A percentile compares a stretch with the other conserved stretches of the same genome.
phyloP scores from a whole-genome alignment of 1,140 invertebrate species.

The Goniozus legneri region DNA sequence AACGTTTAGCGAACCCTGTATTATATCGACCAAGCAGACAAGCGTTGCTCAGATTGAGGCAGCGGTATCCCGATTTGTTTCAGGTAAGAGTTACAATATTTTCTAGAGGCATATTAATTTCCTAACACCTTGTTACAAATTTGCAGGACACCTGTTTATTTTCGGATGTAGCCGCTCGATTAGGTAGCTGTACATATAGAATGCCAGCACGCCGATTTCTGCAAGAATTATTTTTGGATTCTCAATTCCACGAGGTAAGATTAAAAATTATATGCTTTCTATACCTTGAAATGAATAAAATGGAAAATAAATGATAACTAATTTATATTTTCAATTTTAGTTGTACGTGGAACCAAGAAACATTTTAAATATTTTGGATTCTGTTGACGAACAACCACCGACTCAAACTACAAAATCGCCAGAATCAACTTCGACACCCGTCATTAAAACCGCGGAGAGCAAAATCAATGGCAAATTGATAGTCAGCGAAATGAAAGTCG shows the following conservation, averaged over 20 bases:
- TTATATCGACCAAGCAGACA: constrained; percentile 65
- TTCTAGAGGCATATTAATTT: not conserved
- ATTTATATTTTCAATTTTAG: too few relatives aligned
- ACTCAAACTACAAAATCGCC: not conserved
- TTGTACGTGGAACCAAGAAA: constrained; percentile 38
- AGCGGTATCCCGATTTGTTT: constrained; percentile 70
- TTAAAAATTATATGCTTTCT: too few relatives aligned
- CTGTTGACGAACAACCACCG: constrained; percentile 27
- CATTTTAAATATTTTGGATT: constrained; percentile 33
- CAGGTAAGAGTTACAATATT: constrained; percentile 29
- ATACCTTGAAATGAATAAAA: too few relatives aligned
- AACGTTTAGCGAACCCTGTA: constrained; percentile 67
- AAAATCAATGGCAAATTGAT: constrained; percentile 40
- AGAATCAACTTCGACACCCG: too few relatives aligned
- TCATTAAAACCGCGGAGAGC: constrained; percentile 23
- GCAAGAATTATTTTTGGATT: constrained; percentile 91
- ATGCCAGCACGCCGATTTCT: constrained; percentile 81
- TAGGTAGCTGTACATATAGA: constrained; percentile 78
- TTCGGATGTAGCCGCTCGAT: constrained; percentile 81
- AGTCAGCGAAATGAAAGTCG: constrained; percentile 25
- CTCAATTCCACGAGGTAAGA: constrained; percentile 66
- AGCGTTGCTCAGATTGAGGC: constrained; percentile 75
- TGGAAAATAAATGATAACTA: too few relatives aligned
- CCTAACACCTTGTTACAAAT: constrained; percentile 31
- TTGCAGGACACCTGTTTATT: constrained; percentile 91